Conservation (phyloP, 2,888 invertebrate genomes). For the Danaus chrysippus region DNA sequence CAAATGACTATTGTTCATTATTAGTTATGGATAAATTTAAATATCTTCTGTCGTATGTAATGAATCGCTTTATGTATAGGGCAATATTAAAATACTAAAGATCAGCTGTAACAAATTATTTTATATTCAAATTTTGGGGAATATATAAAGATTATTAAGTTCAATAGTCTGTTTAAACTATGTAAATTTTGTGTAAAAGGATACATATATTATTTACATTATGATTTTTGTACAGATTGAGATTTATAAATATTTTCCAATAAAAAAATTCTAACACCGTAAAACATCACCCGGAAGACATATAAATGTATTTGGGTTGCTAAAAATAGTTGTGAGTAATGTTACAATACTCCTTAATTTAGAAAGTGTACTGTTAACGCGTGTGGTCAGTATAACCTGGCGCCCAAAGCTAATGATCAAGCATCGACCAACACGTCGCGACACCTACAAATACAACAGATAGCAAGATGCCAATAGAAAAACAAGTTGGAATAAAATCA, state of each 20-base stretch:
- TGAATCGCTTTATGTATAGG: background rate
- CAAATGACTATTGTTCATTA: constrained; percentile 8
- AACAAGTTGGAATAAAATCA: background rate
- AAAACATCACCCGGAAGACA: constrained; percentile 23
- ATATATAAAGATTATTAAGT: too few species aligned
- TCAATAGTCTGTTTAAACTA: too few species aligned
- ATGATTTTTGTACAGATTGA: background rate
- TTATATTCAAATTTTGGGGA: too few species aligned
- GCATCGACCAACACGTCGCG: constrained; percentile 52
- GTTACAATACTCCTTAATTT: constrained; percentile 46
- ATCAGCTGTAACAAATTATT: too few species aligned
- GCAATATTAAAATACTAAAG: too few species aligned
- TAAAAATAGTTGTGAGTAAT: constrained; percentile 45
- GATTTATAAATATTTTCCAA: background rate
- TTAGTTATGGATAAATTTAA: constrained; percentile 8
- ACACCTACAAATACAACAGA: constrained; percentile 41
- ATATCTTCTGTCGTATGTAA: background rate
- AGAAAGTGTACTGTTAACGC: constrained; percentile 52
- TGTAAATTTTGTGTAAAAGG: too few species aligned
- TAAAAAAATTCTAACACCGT: background rate
- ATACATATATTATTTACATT: too few species aligned
- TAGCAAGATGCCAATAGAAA: constrained; percentile 23
- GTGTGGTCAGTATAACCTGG: constrained; percentile 51
- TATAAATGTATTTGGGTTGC: constrained; percentile 33
- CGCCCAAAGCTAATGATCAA: constrained; percentile 60